These are phyloP conservation scores for Gymnocypris eckloni DNA, from an alignment of 2,797 vertebrate species.

Conservation along the genomic window DNA sequence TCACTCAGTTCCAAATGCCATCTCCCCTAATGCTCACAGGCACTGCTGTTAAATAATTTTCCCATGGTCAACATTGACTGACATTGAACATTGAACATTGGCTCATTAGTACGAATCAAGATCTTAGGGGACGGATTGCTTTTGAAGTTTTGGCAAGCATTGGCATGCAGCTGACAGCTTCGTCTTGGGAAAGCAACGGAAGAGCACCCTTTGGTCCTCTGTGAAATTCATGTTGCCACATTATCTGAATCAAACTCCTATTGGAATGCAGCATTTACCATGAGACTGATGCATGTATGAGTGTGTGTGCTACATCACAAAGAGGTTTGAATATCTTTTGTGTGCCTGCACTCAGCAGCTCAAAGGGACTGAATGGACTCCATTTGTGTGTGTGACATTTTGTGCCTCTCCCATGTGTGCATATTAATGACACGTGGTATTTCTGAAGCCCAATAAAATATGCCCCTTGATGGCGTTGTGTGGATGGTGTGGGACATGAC, in stretches of 20 bases:
- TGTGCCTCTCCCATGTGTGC: slow-evolving; percentile 52
- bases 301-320: slow-evolving; percentile 28
- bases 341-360: slow-evolving; percentile 15
- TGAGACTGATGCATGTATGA: slow-evolving; percentile 28
- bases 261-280: slow-evolving; percentile 46
- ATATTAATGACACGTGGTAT: slow-evolving; percentile 68
- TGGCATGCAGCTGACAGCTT: slow-evolving; percentile 51
- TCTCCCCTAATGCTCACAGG: slow-evolving; percentile 45
- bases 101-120: slow-evolving; percentile 54
- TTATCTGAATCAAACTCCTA: slow-evolving; percentile 61
- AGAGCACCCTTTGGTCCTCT: slow-evolving; percentile 47
- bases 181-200: slow-evolving; percentile 37
- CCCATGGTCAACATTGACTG: slow-evolving; percentile 44
- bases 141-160: slow-evolving; percentile 60
- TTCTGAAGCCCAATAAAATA: slow-evolving; percentile 69
- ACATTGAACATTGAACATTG: slow-evolving; percentile 42
- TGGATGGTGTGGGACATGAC: slow-evolving; percentile 56
- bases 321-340: slow-evolving; percentile 34
- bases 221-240: slow-evolving; percentile 55
- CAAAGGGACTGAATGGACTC: slow-evolving; percentile 60
- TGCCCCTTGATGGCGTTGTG: slow-evolving; percentile 66
- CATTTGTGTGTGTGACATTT: slow-evolving; percentile 65
- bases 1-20: slow-evolving; percentile 53
- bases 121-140: slow-evolving; percentile 56
- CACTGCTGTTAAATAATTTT: slow-evolving; percentile 51